Percentiles rank a stretch among this genome's conserved stretches.
phyloP scores from a whole-genome alignment of 1,140 invertebrate species.

The Sycophila sp. region DNA sequence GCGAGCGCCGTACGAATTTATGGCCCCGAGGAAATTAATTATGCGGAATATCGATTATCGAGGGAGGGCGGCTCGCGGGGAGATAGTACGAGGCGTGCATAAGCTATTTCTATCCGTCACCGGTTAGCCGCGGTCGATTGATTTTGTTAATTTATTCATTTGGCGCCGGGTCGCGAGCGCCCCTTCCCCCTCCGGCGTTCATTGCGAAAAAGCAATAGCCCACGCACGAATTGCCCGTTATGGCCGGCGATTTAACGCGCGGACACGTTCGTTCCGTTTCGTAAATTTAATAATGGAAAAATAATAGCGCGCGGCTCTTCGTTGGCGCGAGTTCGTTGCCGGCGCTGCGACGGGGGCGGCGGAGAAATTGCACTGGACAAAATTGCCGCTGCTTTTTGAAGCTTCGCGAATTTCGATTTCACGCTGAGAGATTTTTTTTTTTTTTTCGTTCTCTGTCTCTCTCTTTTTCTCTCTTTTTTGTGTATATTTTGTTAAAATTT shows the following conservation, averaged over 20 bases:
- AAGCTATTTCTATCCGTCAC: conserved; percentile 27
- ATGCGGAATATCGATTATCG: conserved; percentile 31
- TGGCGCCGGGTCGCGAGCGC: neutral
- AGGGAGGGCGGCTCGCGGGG: neutral
- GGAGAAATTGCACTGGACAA: neutral
- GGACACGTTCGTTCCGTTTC: neutral
- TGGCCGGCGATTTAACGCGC: neutral
- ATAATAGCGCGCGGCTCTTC: conserved; percentile 18
- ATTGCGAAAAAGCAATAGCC: conserved; percentile 7
- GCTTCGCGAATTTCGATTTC: neutral
- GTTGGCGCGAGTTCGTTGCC: too few species aligned
- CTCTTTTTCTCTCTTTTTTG: too few species aligned
- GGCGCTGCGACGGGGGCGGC: neutral
- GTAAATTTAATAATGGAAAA: conserved; percentile 27
- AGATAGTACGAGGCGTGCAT: neutral
- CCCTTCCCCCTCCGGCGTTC: neutral
- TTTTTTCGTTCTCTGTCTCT: too few species aligned
- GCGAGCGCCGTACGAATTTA: conserved; percentile 4
- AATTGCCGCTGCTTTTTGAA: neutral
- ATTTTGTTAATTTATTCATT: conserved; percentile 34
- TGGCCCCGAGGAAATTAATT: conserved; percentile 20
- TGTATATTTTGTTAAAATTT: too few species aligned
- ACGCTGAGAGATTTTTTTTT: neutral
- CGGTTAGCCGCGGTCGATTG: conserved; percentile 24
- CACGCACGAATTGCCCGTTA: neutral